Base-by-base conservation (phyloP, 2,113 vertebrate genomes). In the Stercorarius parasiticus region DNA sequence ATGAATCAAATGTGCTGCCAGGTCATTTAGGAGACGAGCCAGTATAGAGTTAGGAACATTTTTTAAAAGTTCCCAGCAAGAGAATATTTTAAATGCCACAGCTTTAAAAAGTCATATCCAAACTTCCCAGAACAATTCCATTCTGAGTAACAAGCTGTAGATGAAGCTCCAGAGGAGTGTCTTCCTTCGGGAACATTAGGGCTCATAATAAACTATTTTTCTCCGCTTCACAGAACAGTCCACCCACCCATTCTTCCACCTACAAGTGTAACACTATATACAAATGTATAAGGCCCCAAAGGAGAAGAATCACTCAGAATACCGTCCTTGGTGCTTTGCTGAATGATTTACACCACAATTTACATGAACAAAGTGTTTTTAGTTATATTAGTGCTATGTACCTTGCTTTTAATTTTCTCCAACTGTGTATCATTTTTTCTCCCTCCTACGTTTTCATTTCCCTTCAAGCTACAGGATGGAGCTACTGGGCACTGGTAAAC, bases 1-100 rank as follows among this genome's bases (percentile, higher is more conserved):
- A 95, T 95, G 13, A 93, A 92, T 96, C 95, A 96, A 86, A 92
- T 70, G 79, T 93, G 38, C 79, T 94, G 90, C 95, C 93, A 97
- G 88, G 67, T 78, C 85, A 81, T 78, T 94, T 96, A 86, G 62
- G 67, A 95, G 79, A 92, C 34, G 76, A 96, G 67, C 71, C 82
- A 94, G 38, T 70, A 87, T 13, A 85, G 74, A 74, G 49, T 82
- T 95, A 88, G 56, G 92, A 81, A 92, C 42, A 64, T 90, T 82
- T 95, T 91, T 82, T 67, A 66, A 53, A 66, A 88, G 76, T 71
- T 85, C 47, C 32, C n/a, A 59, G 64, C 34, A 43, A 73, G 50
- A 17, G 76, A 80, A 38, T 59, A 86, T 83, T 88, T 93, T 49
- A 88, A 94, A 95, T 88, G 59, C 71, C 79, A 71, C 7, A 73